These are phyloP conservation scores for Mycalesis mineus DNA, from an alignment of 2,888 invertebrate species.

Conservation along the genomic window DNA sequence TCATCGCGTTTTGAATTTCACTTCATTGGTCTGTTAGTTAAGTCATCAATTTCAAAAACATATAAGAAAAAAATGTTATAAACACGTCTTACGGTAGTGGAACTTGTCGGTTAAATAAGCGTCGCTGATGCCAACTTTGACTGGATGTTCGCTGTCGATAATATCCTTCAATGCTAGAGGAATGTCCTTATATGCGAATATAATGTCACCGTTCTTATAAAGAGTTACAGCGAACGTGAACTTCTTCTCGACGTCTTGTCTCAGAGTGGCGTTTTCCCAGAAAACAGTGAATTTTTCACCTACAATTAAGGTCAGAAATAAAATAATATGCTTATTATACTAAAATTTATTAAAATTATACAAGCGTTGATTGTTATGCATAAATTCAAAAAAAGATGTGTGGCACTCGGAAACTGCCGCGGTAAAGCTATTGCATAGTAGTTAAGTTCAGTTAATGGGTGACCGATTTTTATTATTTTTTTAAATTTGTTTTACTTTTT, in stretches of 20 bases:
- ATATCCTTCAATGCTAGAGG: constrained; percentile 88
- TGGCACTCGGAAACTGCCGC: too few relatives aligned
- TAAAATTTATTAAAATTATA: too few relatives aligned
- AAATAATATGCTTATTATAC: not conserved
- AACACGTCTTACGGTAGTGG: constrained; percentile 90
- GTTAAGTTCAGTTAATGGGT: too few relatives aligned
- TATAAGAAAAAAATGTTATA: too few relatives aligned
- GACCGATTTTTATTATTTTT: too few relatives aligned
- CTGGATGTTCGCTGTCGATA: constrained; percentile 92
- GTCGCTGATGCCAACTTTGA: constrained; percentile 98
- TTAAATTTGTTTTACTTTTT: too few relatives aligned
- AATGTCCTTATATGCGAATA: constrained; percentile 92
- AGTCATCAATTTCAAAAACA: too few relatives aligned
- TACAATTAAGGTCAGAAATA: constrained; percentile 41
- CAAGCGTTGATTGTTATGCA: too few relatives aligned
- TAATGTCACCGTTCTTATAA: constrained; percentile 91
- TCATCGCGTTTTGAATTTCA: too few relatives aligned
- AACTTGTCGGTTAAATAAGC: constrained; percentile 96
- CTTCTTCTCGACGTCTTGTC: constrained; percentile 82
- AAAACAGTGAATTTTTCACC: constrained; percentile 94
- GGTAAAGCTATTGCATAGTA: too few relatives aligned
- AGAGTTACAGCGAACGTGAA: constrained; percentile 96
- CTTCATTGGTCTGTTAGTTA: too few relatives aligned
- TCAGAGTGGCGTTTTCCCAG: constrained; percentile 94
- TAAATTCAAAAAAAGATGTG: too few relatives aligned